Conservation (phyloP, 2,113 vertebrate genomes). For the Podiceps cristatus region DNA sequence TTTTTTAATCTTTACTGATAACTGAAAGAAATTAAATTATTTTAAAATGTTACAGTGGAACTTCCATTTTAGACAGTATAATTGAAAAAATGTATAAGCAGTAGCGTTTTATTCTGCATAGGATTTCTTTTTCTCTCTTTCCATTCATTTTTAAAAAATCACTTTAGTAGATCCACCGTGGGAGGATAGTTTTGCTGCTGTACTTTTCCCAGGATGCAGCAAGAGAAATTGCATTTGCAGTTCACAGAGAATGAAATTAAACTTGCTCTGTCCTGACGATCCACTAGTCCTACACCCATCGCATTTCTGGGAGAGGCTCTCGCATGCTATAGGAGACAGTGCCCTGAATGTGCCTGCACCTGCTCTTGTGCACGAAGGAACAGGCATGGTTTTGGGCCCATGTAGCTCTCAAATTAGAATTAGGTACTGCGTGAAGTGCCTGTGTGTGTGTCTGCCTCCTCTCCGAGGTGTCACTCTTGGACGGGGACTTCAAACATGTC, state of each 20-base stretch:
- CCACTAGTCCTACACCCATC: conserved; percentile 6
- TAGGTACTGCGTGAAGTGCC: not conserved
- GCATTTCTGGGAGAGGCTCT: not conserved
- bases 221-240: conserved; percentile 52
- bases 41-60: not conserved
- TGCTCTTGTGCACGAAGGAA: not conserved
- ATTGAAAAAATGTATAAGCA: not conserved
- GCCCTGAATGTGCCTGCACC: not conserved
- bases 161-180: conserved; percentile 19
- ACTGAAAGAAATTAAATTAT: not conserved
- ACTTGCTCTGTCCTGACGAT: conserved; percentile 36
- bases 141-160: conserved; percentile 31
- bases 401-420: not conserved
- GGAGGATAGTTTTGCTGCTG: conserved; percentile 55
- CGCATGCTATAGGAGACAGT: not conserved
- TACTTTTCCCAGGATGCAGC: conserved; percentile 40
- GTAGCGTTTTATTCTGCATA: not conserved
- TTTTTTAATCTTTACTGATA: not conserved
- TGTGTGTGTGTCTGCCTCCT: not conserved
- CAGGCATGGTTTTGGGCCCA: not conserved
- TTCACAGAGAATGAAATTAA: conserved; percentile 57
- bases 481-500: not conserved
- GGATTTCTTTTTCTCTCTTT: conserved; percentile 12
- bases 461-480: accelerated
- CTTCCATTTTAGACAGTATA: not conserved